Evolutionary conservation across 2,888 invertebrate species (phyloP).

Genomic region (Apamea monoglypha): DNA sequence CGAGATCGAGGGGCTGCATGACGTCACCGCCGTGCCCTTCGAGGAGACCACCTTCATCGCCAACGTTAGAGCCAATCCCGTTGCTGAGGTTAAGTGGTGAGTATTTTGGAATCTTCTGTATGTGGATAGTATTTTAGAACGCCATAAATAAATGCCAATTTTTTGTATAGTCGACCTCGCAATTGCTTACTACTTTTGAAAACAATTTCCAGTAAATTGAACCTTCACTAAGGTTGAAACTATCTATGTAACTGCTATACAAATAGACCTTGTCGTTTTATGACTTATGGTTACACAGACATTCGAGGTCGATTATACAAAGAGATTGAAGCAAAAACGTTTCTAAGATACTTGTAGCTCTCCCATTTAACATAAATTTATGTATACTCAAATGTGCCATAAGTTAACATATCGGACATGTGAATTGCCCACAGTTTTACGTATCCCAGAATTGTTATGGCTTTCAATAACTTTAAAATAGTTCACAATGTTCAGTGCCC

Average conservation of each 20-base stretch:
- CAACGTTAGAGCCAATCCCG: conserved; percentile 96
- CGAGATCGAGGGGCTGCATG: conserved; percentile 94
- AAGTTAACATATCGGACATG: not conserved
- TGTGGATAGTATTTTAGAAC: not conserved
- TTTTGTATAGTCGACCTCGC: not conserved
- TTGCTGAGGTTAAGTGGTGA: conserved; percentile 96
- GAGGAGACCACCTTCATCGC: conserved; percentile 95
- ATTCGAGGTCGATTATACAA: not conserved
- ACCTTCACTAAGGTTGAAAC: not conserved
- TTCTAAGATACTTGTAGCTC: not conserved
- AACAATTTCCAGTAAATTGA: not conserved
- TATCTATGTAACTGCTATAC: not conserved
- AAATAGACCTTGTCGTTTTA: not conserved
- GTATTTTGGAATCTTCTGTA: conserved; percentile 27
- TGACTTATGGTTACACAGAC: not conserved
- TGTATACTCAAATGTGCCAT: too few relatives aligned
- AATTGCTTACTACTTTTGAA: not conserved
- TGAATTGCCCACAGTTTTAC: not conserved
- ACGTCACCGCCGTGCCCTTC: conserved; percentile 93
- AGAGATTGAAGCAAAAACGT: not conserved
- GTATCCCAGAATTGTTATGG: not conserved
- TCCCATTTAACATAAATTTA: not conserved
- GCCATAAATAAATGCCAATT: not conserved
- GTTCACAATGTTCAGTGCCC: not conserved
- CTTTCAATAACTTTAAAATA: not conserved